These are phyloP conservation scores for Brachionichthys hirsutus DNA, from an alignment of 2,113 vertebrate species.

Conservation along the genomic window DNA sequence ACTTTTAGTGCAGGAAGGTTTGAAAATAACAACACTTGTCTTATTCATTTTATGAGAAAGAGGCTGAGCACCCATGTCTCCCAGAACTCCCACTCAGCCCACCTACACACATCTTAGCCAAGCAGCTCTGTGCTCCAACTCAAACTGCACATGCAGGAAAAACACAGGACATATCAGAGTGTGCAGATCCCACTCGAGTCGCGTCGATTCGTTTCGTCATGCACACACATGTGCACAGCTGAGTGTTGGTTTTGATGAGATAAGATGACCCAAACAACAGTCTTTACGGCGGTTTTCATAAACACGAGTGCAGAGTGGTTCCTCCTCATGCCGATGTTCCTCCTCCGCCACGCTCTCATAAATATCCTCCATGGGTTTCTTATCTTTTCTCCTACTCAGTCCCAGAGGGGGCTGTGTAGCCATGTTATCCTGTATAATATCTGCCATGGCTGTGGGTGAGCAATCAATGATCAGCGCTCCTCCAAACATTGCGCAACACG, in stretches of 20 bases:
- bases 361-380: conserved; percentile 59
- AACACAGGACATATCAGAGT: conserved; percentile 37
- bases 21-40: conserved; percentile 36
- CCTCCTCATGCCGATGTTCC: conserved; percentile 47
- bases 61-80: conserved; percentile 66
- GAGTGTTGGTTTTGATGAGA: conserved; percentile 27
- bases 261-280: conserved; percentile 24
- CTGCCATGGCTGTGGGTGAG: conserved; percentile 70
- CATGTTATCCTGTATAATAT: conserved; percentile 59
- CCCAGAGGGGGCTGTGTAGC: conserved; percentile 56
- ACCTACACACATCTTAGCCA: conserved; percentile 72
- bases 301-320: conserved; percentile 31
- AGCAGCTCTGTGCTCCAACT: conserved; percentile 54
- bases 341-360: conserved; percentile 44
- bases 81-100: conserved; percentile 70
- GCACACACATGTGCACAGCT: conserved; percentile 10
- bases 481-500: conserved; percentile 68
- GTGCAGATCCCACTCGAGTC: conserved; percentile 46
- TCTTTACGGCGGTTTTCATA: conserved; percentile 39
- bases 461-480: conserved; percentile 70
- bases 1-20: conserved; percentile 27
- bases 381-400: conserved; percentile 63
- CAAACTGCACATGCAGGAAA: conserved; percentile 57
- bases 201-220: conserved; percentile 18
- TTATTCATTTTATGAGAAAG: conserved; percentile 63